Base-by-base conservation (phyloP, 2,888 invertebrate genomes). In the Polietes domitor region DNA sequence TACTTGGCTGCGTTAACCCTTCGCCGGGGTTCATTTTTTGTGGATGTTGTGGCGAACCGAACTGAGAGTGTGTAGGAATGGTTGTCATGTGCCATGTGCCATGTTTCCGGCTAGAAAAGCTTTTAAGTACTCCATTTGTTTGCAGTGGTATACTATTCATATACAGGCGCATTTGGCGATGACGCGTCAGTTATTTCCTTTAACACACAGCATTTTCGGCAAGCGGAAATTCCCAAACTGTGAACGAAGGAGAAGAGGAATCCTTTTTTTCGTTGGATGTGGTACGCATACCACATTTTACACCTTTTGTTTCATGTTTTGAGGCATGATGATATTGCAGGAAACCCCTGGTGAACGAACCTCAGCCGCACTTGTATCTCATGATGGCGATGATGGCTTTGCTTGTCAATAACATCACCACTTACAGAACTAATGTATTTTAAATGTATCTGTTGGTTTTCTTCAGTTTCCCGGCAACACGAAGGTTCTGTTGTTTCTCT, bases 91-190 rank as follows among this genome's bases (percentile, higher is more conserved):
- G 17, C 17, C 63, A 17, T n/a, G 4, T 32, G 37, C n/a, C 19
- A 65, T 26, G 65, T 65, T n/a, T 21, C 17, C 58, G 37, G 37
- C 43, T 24, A 37, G 15, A 55, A 80, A 81, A 81, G 84, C 76
- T 84, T 84, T 76, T 76, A 81, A 84, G 78, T 70, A 76, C 78
- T 78, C 81, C 26, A 79, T 50, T 79, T 76, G n/a, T 55, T 15
- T 15, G n/a, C 32, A 53, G 24, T 28, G 70, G 37, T 32, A 77
- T 72, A 63, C 73, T 47, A 32, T 68, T 75, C 47, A 71, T 65
- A 53, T 7, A 32, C 61, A 15, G 21, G 15, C 37, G 41, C 41
- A 72, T 41, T 55, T 80, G 74, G 28, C 61, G 80, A 74, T 82
- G 80, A 80, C 74, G 74, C 77, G 70, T 79, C 79, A 77, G 77